Conservation (phyloP, 2,888 invertebrate genomes). For the Coleophora deauratella region DNA sequence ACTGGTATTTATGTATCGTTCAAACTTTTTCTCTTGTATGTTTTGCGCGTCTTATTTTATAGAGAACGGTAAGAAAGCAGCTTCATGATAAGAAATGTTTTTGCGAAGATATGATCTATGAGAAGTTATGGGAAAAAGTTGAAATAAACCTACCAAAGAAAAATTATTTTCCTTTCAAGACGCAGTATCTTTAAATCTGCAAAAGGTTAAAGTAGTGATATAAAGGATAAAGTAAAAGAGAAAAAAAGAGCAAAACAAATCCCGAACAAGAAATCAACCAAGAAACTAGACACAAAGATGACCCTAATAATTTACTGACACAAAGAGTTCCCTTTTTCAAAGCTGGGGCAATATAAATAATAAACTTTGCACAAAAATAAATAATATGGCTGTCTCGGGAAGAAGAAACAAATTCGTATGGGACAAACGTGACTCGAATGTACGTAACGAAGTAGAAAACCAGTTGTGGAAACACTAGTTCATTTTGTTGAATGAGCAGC, state of each 20-base stretch:
- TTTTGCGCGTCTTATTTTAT: too few species aligned
- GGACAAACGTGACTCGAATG: constrained; percentile 28
- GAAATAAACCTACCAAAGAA: too few species aligned
- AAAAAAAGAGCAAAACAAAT: too few species aligned
- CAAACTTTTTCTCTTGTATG: neutral
- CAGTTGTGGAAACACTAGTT: constrained; percentile 19
- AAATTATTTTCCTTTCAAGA: too few species aligned
- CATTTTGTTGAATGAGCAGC: constrained; percentile 9
- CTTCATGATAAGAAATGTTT: too few species aligned
- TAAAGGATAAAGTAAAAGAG: too few species aligned
- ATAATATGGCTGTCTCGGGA: constrained; percentile 2
- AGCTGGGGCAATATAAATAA: constrained; percentile 6
- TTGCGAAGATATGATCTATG: too few species aligned
- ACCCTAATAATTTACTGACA: constrained; percentile 4
- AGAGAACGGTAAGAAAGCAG: neutral
- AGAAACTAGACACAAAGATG: neutral
- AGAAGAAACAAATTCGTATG: constrained; percentile 23
- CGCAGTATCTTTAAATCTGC: too few species aligned
- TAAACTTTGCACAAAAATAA: constrained; percentile 3
- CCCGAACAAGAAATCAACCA: too few species aligned
- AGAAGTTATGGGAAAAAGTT: too few species aligned
- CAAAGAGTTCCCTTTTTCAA: constrained; percentile 1
- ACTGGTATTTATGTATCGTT: constrained; percentile 1
- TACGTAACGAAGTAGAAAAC: constrained; percentile 22
- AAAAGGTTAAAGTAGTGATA: too few species aligned